Base-by-base conservation (phyloP, 2,113 vertebrate genomes). In the Rissa tridactyla region DNA sequence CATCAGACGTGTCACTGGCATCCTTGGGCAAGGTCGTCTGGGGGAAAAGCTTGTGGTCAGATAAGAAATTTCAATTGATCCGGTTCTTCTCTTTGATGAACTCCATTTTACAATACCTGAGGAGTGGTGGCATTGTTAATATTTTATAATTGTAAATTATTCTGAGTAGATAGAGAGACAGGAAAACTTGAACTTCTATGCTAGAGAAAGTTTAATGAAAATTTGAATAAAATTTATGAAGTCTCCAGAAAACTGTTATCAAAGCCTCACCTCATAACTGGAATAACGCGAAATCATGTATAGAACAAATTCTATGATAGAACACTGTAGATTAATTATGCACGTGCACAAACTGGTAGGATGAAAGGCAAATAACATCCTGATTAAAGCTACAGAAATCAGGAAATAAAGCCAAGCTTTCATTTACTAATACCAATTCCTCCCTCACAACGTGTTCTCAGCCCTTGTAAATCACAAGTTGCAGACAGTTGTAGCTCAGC, bases 381-480 rank as follows among this genome's bases (percentile, higher is more conserved):
- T 79, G 75, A 88, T 69, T 86, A 79, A 69, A 93, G 64, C 52
- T 64, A 71, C 65, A 93, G 88, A 97, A 93, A 87, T 4, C 1
- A 30, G 64, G 87, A 90, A 93, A 76, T 76, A 88, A 93, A 94
- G 69, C 72, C 83, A 94, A 79, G 44, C 62, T 83, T 94, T 88
- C 73, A 42, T 72, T 87, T 94, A 60, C n/a, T 89, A 65, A 58
- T 66, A 65, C 32, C 36, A 87, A 2, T 88, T 92, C 65, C 70
- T 94, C 58, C 69, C 27, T 82, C 0, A 0, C 61, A 68, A 26
- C 2, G 0, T 86, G 22, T 88, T 90, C 69, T 90, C 73, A 79
- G 57, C 52, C 15, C 65, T 82, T 91, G 49, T 94, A 96, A 89
- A 96, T 96, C 49, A 76, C 62, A 95, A 90, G 27, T 76, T 92